Conservation (phyloP, 2,888 invertebrate species). For the Philereme vetulata region DNA sequence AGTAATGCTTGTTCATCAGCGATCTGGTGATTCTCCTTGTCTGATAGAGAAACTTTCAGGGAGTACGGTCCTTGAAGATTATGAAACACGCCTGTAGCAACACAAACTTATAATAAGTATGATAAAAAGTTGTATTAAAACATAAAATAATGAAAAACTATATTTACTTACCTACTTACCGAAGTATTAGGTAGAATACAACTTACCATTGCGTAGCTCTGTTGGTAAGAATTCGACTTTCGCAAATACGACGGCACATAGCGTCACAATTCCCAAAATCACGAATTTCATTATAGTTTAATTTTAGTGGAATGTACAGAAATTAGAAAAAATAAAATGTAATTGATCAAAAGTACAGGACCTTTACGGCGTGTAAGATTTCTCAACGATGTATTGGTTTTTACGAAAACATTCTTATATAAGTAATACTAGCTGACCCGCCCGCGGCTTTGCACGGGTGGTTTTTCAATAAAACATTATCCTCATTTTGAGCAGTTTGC, state of each 20-base stretch:
- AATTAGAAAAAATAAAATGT: too few relatives aligned
- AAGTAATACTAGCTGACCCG: too few relatives aligned
- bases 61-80: constrained; percentile 28
- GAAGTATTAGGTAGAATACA: not conserved
- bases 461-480: too few relatives aligned
- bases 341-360: too few relatives aligned
- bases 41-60: constrained; percentile 16
- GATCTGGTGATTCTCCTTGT: constrained; percentile 9
- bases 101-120: not conserved
- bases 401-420: too few relatives aligned
- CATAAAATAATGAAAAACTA: not conserved
- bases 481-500: too few relatives aligned
- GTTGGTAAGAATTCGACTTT: constrained; percentile 24
- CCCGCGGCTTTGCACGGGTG: too few relatives aligned
- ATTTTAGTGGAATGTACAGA: too few relatives aligned
- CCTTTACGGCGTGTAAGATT: too few relatives aligned
- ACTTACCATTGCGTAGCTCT: constrained; percentile 29
- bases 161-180: not conserved
- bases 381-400: too few relatives aligned
- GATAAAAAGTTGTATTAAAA: not conserved
- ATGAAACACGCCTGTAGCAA: constrained; percentile 8
- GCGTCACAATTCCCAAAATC: constrained; percentile 23
- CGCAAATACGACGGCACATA: constrained; percentile 25
- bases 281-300: constrained; percentile 26
- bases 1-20: constrained; percentile 21